Evolutionary conservation across 1,140 invertebrate species (phyloP).

Genomic region (Drosophila sproati): DNA sequence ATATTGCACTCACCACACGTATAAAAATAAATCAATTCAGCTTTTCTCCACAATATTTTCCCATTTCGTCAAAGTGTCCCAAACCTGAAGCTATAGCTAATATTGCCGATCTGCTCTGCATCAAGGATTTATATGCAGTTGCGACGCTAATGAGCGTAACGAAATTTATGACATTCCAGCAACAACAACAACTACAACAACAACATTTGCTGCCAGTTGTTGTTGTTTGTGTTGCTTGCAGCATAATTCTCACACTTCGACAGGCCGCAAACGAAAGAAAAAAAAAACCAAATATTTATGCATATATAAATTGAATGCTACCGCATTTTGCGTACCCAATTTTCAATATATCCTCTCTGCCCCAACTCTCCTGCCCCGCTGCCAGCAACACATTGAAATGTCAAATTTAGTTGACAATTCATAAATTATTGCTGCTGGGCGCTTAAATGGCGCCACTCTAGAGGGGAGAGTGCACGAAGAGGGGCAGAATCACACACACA

Average conservation of each 20-base stretch:
- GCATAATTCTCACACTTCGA: constrained; percentile 82
- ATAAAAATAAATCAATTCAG: too few species aligned
- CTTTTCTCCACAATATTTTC: too few species aligned
- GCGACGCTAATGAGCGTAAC: constrained; percentile 71
- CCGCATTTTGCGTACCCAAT: constrained; percentile 4
- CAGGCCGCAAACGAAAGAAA: constrained; percentile 60
- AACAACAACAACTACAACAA: constrained; percentile 34
- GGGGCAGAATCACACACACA: neutral
- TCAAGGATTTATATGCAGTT: constrained; percentile 44
- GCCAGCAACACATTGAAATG: constrained; percentile 72
- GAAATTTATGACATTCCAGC: constrained; percentile 77
- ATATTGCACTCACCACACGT: too few species aligned
- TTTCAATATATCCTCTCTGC: constrained; percentile 9
- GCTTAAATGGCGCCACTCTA: constrained; percentile 74
- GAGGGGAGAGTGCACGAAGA: neutral
- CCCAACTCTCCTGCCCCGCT: neutral
- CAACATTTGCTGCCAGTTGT: constrained; percentile 15
- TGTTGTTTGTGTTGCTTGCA: constrained; percentile 36
- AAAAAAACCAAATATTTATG: constrained; percentile 43
- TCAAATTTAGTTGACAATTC: constrained; percentile 83
- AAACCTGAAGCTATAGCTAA: constrained; percentile 11
- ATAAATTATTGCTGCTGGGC: constrained; percentile 76
- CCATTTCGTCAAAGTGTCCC: neutral
- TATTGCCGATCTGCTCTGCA: constrained; percentile 1
- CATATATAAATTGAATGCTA: constrained; percentile 71